Evolutionary conservation across 1,140 invertebrate genomes (phyloP).

Genomic region (Adoxophyes honmai): DNA sequence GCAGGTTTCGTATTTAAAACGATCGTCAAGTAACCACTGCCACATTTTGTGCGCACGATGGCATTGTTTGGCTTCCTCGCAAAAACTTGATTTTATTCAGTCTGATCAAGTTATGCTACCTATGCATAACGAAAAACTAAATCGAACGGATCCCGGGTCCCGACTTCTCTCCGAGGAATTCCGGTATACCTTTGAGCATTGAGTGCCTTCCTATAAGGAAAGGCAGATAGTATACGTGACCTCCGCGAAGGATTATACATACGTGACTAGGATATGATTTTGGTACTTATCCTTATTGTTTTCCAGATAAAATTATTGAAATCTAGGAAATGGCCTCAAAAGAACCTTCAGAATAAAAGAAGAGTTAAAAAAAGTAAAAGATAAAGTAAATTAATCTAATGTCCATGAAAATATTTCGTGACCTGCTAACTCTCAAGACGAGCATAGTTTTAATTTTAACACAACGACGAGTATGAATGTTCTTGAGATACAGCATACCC

Average conservation of each 20-base stretch:
- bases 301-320: not conserved
- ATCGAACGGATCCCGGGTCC: not conserved
- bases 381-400: too few species aligned
- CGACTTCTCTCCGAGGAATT: not conserved
- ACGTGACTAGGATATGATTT: slow-evolving; percentile 9
- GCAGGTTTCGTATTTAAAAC: too few species aligned
- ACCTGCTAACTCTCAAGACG: too few species aligned
- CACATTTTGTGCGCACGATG: too few species aligned
- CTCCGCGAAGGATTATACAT: not conserved
- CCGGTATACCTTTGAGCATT: not conserved
- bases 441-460: too few species aligned
- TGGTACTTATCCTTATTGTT: not conserved
- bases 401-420: too few species aligned
- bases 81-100: not conserved
- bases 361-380: too few species aligned
- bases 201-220: slow-evolving; percentile 1
- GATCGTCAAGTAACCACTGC: too few species aligned
- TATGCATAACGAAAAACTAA: not conserved
- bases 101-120: not conserved
- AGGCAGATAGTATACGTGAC: not conserved
- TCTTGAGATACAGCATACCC: too few species aligned
- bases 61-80: too few species aligned
- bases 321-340: not conserved
- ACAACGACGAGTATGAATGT: too few species aligned
- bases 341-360: not conserved